These are phyloP conservation scores for Pandemis heparana DNA, from an alignment of 2,888 invertebrate species.

Conservation along the genomic window DNA sequence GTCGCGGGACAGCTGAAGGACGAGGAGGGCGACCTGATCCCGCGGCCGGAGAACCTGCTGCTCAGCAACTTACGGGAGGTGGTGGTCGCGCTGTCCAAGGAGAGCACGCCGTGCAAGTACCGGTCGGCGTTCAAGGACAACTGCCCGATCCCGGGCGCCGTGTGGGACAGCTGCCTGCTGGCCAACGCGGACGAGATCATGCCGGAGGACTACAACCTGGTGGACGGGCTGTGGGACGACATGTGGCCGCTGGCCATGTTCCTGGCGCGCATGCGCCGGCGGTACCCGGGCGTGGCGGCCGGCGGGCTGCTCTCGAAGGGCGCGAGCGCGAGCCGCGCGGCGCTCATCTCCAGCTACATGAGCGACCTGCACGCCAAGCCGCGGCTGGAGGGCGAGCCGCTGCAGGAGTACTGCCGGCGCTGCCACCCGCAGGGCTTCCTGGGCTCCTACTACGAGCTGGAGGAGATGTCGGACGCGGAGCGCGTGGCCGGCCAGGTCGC, in stretches of 20 bases:
- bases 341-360: background rate
- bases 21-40: background rate
- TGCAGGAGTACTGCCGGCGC: background rate
- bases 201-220: background rate
- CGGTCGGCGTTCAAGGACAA: background rate
- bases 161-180: constrained; percentile 1
- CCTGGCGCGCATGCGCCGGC: background rate
- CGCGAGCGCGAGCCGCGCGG: background rate
- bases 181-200: background rate
- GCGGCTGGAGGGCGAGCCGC: background rate
- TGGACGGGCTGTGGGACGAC: background rate
- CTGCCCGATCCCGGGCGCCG: background rate
- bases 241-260: background rate
- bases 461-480: constrained; percentile 4
- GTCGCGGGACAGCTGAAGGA: background rate
- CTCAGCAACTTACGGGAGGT: background rate
- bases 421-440: background rate
- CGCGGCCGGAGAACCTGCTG: background rate
- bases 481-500: background rate
- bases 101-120: constrained; percentile 1
- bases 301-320: background rate
- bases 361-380: background rate
- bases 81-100: background rate
- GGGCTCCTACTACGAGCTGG: constrained; percentile 1
- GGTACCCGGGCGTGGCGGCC: background rate